phyloP scores from a whole-genome alignment of 2,797 vertebrate species.

The Neosilurus mollespiculum region DNA sequence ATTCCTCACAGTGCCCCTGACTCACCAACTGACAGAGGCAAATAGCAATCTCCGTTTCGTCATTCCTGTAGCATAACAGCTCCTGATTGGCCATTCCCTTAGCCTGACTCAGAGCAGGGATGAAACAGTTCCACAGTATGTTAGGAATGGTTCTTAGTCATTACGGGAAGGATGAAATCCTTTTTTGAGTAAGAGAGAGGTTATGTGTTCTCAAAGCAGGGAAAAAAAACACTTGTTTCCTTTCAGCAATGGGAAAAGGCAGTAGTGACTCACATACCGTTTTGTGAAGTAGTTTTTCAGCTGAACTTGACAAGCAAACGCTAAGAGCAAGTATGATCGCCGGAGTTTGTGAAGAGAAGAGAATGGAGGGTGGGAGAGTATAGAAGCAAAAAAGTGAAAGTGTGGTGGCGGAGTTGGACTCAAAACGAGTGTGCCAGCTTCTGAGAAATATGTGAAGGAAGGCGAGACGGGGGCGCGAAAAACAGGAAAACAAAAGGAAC shows the following conservation, averaged over 20 bases:
- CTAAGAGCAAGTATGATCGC: background rate
- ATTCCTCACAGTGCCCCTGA: constrained; percentile 54
- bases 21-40: constrained; percentile 57
- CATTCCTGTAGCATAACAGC: constrained; percentile 11
- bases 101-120: constrained; percentile 38
- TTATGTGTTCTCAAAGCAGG: constrained; percentile 28
- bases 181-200: constrained; percentile 12
- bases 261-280: constrained; percentile 4
- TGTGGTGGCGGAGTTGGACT: constrained; percentile 45
- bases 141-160: constrained; percentile 47
- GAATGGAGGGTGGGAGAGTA: constrained; percentile 1
- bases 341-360: constrained; percentile 16
- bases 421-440: constrained; percentile 53
- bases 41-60: constrained; percentile 33
- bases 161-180: constrained; percentile 22
- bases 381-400: constrained; percentile 21
- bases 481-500: constrained; percentile 53
- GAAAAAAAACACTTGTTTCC: constrained; percentile 5
- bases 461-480: constrained; percentile 37
- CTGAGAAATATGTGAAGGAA: constrained; percentile 56
- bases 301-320: constrained; percentile 23
- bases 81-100: constrained; percentile 59
- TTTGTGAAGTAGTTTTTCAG: constrained; percentile 36
- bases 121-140: constrained; percentile 41
- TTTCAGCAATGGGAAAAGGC: constrained; percentile 7